These are phyloP conservation scores for Oreotrochilus melanogaster DNA, from an alignment of 2,113 vertebrate genomes.

Conservation along the genomic window DNA sequence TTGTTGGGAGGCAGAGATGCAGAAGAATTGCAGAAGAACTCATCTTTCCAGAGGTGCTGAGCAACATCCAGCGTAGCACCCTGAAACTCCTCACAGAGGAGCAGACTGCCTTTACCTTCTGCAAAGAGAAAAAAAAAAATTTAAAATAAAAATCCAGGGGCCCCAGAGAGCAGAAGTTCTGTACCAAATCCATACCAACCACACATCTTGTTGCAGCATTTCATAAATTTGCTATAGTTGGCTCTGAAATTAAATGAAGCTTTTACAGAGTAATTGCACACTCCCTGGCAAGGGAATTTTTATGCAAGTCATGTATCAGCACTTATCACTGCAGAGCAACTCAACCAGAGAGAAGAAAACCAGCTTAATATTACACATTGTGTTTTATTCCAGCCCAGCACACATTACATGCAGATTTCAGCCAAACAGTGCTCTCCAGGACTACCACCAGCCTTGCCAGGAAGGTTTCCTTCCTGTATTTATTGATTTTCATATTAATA, in stretches of 20 bases:
- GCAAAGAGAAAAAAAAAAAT: not conserved
- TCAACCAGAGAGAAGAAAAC: not conserved
- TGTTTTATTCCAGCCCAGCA: not conserved
- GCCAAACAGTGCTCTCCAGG: not conserved
- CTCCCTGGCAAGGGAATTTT: not conserved
- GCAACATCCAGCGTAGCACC: rapidly evolving
- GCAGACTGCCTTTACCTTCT: not conserved
- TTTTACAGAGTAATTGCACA: not conserved
- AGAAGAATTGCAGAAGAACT: not conserved
- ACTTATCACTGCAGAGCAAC: not conserved
- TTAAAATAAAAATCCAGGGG: not conserved
- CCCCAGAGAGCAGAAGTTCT: not conserved
- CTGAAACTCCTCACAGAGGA: not conserved
- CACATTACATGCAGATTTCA: not conserved
- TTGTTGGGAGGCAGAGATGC: not conserved
- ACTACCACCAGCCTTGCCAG: not conserved
- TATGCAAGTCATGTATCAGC: not conserved
- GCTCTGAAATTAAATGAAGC: not conserved
- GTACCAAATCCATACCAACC: not conserved
- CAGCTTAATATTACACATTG: not conserved
- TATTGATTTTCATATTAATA: not conserved
- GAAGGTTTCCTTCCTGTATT: not conserved
- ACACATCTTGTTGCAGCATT: not conserved
- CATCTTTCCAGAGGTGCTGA: not conserved
- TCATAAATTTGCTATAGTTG: not conserved